phyloP scores from a whole-genome alignment of 2,888 invertebrate genomes.

The Mayetiola destructor region DNA sequence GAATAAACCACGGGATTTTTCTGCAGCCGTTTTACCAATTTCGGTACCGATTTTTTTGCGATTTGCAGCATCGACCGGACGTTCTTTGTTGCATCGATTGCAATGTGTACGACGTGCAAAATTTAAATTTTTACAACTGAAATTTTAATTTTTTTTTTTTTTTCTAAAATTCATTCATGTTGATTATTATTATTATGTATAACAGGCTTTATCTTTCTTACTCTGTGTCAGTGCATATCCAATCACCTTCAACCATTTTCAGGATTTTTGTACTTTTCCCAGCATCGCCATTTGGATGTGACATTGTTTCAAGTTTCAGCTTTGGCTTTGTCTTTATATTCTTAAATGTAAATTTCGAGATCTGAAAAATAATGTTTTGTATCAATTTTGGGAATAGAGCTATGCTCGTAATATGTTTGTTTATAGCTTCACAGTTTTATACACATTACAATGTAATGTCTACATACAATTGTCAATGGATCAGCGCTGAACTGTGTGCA shows the following conservation, averaged over 20 bases:
- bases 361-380: too few species aligned
- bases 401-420: too few species aligned
- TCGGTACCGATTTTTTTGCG: slow-evolving; percentile 85
- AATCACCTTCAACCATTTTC: slow-evolving; percentile 23
- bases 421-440: too few species aligned
- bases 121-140: slow-evolving; percentile 78
- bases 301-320: too few species aligned
- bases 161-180: not conserved
- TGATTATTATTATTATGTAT: not conserved
- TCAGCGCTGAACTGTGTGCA: too few species aligned
- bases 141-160: slow-evolving; percentile 6
- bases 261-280: not conserved
- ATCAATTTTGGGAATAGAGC: too few species aligned
- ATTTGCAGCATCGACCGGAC: slow-evolving; percentile 36
- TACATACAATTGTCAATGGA: too few species aligned
- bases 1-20: slow-evolving; percentile 69
- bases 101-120: slow-evolving; percentile 81
- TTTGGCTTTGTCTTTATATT: too few species aligned
- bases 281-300: slow-evolving; percentile 6
- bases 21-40: slow-evolving; percentile 95
- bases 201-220: slow-evolving; percentile 26
- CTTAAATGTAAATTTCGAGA: too few species aligned
- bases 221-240: slow-evolving; percentile 30
- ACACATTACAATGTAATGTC: too few species aligned
- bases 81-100: slow-evolving; percentile 78